Base-by-base conservation (phyloP, 2,888 invertebrate species). In the Antitype chi region DNA sequence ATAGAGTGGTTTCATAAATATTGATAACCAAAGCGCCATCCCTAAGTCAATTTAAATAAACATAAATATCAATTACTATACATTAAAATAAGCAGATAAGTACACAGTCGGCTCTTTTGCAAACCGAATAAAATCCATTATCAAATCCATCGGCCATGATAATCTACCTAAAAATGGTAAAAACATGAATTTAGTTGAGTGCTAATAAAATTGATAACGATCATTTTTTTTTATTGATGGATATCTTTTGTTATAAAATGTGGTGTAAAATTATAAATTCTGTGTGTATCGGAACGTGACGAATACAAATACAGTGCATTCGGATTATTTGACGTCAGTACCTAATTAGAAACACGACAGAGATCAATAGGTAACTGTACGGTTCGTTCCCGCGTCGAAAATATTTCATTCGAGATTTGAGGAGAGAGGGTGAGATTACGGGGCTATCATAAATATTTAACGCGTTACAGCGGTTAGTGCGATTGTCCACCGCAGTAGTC, bases 1-100 rank as follows among this genome's bases (percentile, higher is more conserved):
- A 62, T 8, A 23, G 1, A 49, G n/a, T n/a, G 53, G 15, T 38
- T 47, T 76, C 11, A 23, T 55, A 9, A 25, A 38, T 2, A 3
- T 43, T 32, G 15, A 9, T 8, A 63, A 57, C 13, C 0, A 53
- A 49, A n/a, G 28, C 47, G 32, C 47, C 77, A 74, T 25, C 68
- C 43, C 76, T 71, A 80, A 68, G 69, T 55, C 23, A 76, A 74
- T 85, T 73, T 67, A 17, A 78, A 84, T 74, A 57, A 80, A 84
- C 83, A 85, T 20, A 78, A 66, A 74, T 63, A 74, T 72, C 74
- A 78, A 81, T 85, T 85, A 74, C 9, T 23, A 59, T 77, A 77
- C 57, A 83, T 76, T 77, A 70, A 70, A 52, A 60, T 60, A 52
- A 32, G 23, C 0, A 15, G 76, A 78, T 74, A 78, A 53, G 0